Percentiles rank a stretch among this genome's conserved stretches.
Evolutionary conservation across 2,888 invertebrate genomes (phyloP).

Genomic region (Junonia oenone): DNA sequence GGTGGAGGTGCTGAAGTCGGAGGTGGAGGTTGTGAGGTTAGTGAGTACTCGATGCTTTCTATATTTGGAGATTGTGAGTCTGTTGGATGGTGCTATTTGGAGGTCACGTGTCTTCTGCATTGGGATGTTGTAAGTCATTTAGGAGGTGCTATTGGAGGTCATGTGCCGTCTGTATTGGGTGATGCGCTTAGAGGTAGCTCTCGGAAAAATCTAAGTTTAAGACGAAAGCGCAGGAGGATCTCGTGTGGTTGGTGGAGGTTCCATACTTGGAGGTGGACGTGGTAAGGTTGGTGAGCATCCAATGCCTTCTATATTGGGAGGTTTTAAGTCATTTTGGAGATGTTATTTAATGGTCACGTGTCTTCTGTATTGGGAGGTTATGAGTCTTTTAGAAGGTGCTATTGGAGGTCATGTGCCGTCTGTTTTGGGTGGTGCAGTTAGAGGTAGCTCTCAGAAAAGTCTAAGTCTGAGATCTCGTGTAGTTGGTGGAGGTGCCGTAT

Average conservation of each 20-base stretch:
- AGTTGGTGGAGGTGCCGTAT: constrained; percentile 87
- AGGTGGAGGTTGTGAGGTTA: constrained; percentile 89
- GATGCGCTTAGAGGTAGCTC: constrained; percentile 81
- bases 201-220: constrained; percentile 94
- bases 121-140: not conserved
- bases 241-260: constrained; percentile 89
- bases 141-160: not conserved
- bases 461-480: constrained; percentile 91
- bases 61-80: too few species aligned
- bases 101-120: not conserved
- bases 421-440: constrained; percentile 45
- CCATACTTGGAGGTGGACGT: constrained; percentile 88
- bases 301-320: too few species aligned
- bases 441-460: constrained; percentile 92
- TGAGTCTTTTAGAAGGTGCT: not conserved
- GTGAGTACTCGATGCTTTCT: too few species aligned
- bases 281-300: too few species aligned
- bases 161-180: too few species aligned
- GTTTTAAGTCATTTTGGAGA: too few species aligned
- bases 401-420: too few species aligned
- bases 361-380: not conserved
- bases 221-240: constrained; percentile 90
- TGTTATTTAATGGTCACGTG: too few species aligned
- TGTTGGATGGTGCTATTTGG: too few species aligned
- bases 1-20: constrained; percentile 88